Evolutionary conservation across 2,797 vertebrate species (phyloP).

Genomic region (Liasis olivaceus): DNA sequence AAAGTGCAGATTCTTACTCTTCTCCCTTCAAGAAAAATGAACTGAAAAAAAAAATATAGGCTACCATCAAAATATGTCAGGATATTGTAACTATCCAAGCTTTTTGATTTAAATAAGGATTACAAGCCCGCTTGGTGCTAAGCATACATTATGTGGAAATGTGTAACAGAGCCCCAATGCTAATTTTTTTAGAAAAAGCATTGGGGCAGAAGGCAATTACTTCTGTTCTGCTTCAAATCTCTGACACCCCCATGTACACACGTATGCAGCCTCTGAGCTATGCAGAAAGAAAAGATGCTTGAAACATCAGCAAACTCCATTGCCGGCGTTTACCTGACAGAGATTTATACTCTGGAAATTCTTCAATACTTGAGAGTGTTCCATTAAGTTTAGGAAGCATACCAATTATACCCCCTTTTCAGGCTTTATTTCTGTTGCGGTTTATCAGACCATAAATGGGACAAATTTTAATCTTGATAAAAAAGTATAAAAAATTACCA

Average conservation of each 20-base stretch:
- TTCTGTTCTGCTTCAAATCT: background rate
- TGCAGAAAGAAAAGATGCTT: no score
- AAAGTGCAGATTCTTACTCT: background rate
- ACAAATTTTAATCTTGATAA: conserved; percentile 32
- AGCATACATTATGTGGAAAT: background rate
- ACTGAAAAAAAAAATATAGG: background rate
- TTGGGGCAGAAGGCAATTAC: background rate
- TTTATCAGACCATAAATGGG: conserved; percentile 14
- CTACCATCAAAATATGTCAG: background rate
- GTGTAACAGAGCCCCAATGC: background rate
- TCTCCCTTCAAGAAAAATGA: background rate
- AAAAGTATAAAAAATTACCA: conserved; percentile 44
- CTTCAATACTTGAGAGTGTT: background rate
- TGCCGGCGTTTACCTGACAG: background rate
- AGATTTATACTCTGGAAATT: background rate
- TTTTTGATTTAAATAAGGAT: background rate
- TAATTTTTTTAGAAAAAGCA: background rate
- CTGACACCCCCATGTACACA: background rate
- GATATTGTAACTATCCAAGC: background rate
- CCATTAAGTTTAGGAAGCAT: background rate
- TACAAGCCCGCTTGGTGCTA: background rate
- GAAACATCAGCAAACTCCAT: background rate
- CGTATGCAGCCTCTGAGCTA: background rate
- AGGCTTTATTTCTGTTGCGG: conserved; percentile 43
- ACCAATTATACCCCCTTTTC: background rate